Base-by-base conservation (phyloP, 2,888 invertebrate species). In the Isoperla grammatica region DNA sequence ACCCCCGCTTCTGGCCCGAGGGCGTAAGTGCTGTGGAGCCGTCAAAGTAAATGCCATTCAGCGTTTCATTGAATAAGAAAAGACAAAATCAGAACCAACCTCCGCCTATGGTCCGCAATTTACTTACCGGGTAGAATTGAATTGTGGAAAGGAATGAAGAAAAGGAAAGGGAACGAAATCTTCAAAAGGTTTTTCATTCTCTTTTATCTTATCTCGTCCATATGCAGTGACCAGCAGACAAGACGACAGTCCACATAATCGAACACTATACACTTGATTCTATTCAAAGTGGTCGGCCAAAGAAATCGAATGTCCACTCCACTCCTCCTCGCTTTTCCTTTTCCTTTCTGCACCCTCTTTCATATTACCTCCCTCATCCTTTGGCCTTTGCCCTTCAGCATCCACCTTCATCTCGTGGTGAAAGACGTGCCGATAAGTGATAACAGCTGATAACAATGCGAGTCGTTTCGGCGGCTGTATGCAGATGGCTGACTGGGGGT, bases 1-100 rank as follows among this genome's bases (percentile, higher is more conserved):
- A 2, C 35, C 42, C 40, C 15, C 49, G n/a, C 43, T 22, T 22
- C 13, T 1, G 13, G 19, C 17, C 20, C 23, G 37, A 23, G 40
- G 50, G n/a, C 42, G 42, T 50, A 53, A 53, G 53, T 53, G 53
- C 53, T 37, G n/a, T n/a, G 20, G 37, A 53, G 39, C 53, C 53
- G 59, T 62, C 62, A 62, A 62, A 62, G 62, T 59, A 62, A 62
- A 62, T 62, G 62, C 59, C 57, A 62, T 62, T 62, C 62, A 62
- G 56, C 59, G 62, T 62, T 62, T 62, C 62, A 62, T 62, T 62
- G 62, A 62, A 62, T 62, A 62, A 62, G 62, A 62, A 62, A 61
- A 62, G 62, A 61, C 61, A 61, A 57, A 61, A 57, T 61, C 57
- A 61, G 59, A 62, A 59, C 56, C 62, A 45, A 61, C 56, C 61